Evolutionary conservation across 2,113 vertebrate species (phyloP).

Genomic region (Tragelaphus buxtoni): DNA sequence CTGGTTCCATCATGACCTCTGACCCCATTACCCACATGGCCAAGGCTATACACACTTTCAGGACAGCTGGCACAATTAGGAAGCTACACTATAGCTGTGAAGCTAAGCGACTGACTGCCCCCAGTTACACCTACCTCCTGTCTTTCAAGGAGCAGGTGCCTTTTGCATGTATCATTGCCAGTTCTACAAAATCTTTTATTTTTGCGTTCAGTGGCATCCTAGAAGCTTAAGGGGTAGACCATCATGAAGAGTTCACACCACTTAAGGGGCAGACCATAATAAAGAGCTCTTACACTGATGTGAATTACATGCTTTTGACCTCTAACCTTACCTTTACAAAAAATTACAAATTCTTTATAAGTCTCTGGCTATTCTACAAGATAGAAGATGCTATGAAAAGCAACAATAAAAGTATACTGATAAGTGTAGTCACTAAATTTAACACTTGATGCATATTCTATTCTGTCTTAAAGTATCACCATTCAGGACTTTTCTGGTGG

Average conservation of each 20-base stretch:
- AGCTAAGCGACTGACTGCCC: neutral
- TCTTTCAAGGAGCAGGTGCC: neutral
- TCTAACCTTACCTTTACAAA: neutral
- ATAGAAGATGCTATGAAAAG: neutral
- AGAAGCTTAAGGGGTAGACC: neutral
- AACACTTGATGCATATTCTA: neutral
- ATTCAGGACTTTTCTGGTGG: neutral
- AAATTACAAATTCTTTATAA: neutral
- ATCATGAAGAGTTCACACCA: neutral
- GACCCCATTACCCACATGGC: neutral
- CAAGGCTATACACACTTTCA: neutral
- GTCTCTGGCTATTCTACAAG: neutral
- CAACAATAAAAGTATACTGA: neutral
- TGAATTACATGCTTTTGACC: neutral
- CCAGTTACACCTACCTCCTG: neutral
- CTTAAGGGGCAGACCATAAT: neutral
- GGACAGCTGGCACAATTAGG: neutral
- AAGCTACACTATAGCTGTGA: neutral
- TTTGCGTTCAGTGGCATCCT: neutral
- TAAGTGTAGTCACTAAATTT: neutral
- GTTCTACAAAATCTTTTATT: neutral
- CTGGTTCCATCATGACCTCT: neutral
- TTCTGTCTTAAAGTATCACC: neutral
- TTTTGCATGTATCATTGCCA: neutral
- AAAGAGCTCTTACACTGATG: neutral